Conservation (phyloP, 2,888 invertebrate genomes). For the Terebella lapidaria region DNA sequence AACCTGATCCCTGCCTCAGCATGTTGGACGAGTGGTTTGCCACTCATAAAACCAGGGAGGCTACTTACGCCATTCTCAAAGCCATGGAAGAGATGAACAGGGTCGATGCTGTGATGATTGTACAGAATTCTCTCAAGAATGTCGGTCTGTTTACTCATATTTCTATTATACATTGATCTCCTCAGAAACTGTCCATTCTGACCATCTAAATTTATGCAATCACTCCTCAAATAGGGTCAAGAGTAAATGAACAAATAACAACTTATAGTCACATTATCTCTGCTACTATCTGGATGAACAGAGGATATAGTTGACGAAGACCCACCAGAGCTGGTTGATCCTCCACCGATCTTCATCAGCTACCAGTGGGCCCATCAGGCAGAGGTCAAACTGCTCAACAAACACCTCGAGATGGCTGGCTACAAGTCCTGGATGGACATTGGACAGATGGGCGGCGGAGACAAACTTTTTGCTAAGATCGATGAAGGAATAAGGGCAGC, state of each 20-base stretch:
- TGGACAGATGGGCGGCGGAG: conserved; percentile 52
- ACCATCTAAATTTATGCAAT: no score
- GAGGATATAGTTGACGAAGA: conserved; percentile 33
- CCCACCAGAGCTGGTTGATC: conserved; percentile 26
- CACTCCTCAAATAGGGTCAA: no score
- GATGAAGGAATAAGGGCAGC: conserved; percentile 43
- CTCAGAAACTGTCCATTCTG: no score
- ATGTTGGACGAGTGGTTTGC: no score
- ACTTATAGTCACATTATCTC: no score
- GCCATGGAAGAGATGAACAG: conserved; percentile 45
- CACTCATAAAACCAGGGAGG: no score
- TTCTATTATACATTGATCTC: no score
- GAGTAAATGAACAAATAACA: no score
- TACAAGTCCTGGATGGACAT: conserved; percentile 50
- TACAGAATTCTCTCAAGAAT: conserved; percentile 43
- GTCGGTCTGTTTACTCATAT: conserved; percentile 18
- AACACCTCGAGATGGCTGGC: conserved; percentile 46
- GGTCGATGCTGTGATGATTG: conserved; percentile 39
- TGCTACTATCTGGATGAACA: no score
- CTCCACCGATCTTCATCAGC: no score
- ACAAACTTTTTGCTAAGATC: conserved; percentile 47
- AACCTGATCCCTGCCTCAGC: conserved; percentile 41
- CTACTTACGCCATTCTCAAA: no score
- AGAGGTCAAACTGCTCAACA: conserved; percentile 29
- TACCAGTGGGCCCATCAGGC: no score